phyloP scores from a whole-genome alignment of 2,113 vertebrate species.

The Puffinus mauretanicus region DNA sequence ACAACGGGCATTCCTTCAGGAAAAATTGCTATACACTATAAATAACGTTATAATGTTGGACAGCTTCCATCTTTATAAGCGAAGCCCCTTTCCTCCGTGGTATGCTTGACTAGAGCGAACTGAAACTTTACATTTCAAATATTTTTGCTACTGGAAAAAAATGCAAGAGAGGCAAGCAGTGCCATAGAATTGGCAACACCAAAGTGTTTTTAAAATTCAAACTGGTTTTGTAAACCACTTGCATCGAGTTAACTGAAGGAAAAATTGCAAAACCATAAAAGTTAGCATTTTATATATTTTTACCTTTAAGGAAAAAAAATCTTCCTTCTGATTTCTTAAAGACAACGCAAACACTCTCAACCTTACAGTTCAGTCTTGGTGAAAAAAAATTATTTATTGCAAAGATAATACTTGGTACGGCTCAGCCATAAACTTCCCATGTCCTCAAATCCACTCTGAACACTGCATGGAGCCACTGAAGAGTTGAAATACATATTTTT shows the following conservation, averaged over 20 bases:
- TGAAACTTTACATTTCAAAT: not conserved
- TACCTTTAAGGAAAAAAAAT: not conserved
- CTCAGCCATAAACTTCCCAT: not conserved
- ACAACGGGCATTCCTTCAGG: rapidly evolving
- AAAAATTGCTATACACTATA: not conserved
- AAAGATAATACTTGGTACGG: not conserved
- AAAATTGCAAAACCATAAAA: not conserved
- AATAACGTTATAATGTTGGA: rapidly evolving
- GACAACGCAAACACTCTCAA: not conserved
- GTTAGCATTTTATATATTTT: not conserved
- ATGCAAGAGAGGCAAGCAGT: not conserved
- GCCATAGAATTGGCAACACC: not conserved
- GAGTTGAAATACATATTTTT: not conserved
- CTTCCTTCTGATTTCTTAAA: not conserved
- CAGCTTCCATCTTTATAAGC: not conserved
- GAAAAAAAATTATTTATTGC: not conserved
- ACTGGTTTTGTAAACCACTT: not conserved
- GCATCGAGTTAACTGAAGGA: not conserved
- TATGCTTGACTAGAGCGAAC: not conserved
- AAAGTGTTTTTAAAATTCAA: not conserved
- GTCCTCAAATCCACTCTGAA: not conserved
- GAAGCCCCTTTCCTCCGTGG: not conserved
- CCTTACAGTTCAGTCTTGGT: not conserved
- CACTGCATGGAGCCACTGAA: not conserved
- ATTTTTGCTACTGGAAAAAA: not conserved